Evolutionary conservation across 1,140 invertebrate genomes (phyloP).

Genomic region (Eufriesea mexicana): DNA sequence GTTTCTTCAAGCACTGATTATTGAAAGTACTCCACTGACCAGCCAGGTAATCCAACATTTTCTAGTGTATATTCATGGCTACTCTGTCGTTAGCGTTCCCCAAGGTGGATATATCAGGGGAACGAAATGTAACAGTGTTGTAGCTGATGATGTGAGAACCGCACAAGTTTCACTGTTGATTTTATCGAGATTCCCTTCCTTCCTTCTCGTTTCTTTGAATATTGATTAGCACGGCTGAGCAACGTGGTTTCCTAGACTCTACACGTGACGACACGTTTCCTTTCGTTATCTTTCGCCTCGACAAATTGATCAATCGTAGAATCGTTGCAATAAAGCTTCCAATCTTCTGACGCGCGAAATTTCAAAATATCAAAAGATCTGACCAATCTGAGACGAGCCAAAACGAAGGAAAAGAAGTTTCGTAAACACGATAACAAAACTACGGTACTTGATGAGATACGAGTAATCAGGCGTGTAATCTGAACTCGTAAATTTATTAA

Average conservation of each 20-base stretch:
- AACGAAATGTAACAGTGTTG: not conserved
- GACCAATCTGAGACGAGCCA: no score
- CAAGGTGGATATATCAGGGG: no score
- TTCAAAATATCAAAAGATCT: no score
- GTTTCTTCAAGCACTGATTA: constrained; percentile 1
- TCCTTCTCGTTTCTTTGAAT: not conserved
- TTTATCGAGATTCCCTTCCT: not conserved
- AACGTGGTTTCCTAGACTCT: no score
- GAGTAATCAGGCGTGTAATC: no score
- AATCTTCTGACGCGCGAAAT: no score
- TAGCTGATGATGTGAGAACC: not conserved
- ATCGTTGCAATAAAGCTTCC: no score
- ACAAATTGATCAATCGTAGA: no score
- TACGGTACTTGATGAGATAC: no score
- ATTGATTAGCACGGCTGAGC: not conserved
- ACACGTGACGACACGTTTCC: not conserved
- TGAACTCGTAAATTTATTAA: not conserved
- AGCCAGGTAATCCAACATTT: not conserved
- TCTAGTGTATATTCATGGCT: not conserved
- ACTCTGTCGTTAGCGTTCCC: not conserved
- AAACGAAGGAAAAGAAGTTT: no score
- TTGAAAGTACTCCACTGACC: not conserved
- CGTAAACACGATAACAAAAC: no score
- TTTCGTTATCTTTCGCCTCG: not conserved
- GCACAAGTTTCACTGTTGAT: not conserved